Percentiles rank a stretch among this genome's conserved stretches.
phyloP scores from a whole-genome alignment of 1,140 invertebrate genomes.

The Chymomyza costata region DNA sequence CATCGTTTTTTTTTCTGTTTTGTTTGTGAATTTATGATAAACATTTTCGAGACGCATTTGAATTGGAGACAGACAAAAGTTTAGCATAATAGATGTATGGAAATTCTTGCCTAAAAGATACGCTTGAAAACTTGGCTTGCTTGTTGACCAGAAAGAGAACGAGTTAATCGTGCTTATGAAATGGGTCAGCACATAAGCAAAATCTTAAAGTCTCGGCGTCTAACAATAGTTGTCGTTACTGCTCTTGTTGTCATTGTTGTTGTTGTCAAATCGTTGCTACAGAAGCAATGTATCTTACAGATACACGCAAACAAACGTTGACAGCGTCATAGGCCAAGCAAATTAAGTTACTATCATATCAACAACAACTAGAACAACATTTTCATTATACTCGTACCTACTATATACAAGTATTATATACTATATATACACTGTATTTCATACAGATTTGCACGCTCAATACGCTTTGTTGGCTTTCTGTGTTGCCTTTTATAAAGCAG shows the following conservation, averaged over 20 bases:
- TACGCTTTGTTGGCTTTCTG: conserved; percentile 32
- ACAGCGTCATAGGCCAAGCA: conserved; percentile 12
- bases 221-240: too few relatives aligned
- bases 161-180: conserved; percentile 51
- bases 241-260: too few relatives aligned
- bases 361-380: neutral
- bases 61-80: too few relatives aligned
- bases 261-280: too few relatives aligned
- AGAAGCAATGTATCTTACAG: conserved; percentile 10
- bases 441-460: conserved; percentile 27
- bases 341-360: conserved; percentile 38
- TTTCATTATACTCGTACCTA: neutral
- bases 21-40: too few relatives aligned
- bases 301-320: conserved; percentile 20
- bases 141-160: conserved; percentile 28
- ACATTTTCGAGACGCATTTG: too few relatives aligned
- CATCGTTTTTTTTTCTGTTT: too few relatives aligned
- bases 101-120: too few relatives aligned
- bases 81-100: too few relatives aligned
- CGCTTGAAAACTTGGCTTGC: conserved; percentile 24
- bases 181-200: conserved; percentile 44
- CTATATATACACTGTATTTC: neutral
- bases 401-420: conserved; percentile 16
- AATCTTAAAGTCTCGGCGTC: too few relatives aligned
- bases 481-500: neutral